phyloP scores from a whole-genome alignment of 1,140 invertebrate genomes.

The Papilio dardanus region DNA sequence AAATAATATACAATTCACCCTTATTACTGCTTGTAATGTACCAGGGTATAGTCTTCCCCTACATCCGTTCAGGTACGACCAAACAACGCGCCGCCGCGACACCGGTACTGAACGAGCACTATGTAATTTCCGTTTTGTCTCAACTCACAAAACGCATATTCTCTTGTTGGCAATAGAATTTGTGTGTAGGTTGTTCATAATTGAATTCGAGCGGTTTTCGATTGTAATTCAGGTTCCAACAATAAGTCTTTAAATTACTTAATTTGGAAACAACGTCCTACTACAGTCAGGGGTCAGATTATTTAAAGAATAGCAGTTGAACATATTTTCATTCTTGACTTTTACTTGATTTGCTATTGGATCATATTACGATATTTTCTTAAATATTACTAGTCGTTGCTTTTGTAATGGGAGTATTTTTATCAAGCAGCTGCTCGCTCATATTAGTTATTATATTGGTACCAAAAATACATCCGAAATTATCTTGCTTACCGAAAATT shows the following conservation, averaged over 20 bases:
- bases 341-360: too few relatives aligned
- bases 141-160: conserved; percentile 57
- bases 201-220: not conserved
- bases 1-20: not conserved
- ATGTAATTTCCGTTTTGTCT: conserved; percentile 69
- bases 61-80: not conserved
- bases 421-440: too few relatives aligned
- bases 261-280: too few relatives aligned
- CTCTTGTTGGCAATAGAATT: conserved; percentile 35
- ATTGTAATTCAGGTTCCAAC: not conserved
- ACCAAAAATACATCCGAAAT: not conserved
- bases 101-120: conserved; percentile 51
- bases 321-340: too few relatives aligned
- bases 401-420: too few relatives aligned
- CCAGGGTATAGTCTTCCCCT: not conserved
- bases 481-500: conserved; percentile 86
- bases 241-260: not conserved
- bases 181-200: not conserved
- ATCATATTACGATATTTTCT: too few relatives aligned
- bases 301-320: not conserved
- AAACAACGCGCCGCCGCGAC: not conserved
- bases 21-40: not conserved
- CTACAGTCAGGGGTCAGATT: not conserved
- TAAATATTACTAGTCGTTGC: too few relatives aligned
- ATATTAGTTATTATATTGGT: too few relatives aligned